phyloP scores from a whole-genome alignment of 2,888 invertebrate species.

The Troides oblongomaculatus region DNA sequence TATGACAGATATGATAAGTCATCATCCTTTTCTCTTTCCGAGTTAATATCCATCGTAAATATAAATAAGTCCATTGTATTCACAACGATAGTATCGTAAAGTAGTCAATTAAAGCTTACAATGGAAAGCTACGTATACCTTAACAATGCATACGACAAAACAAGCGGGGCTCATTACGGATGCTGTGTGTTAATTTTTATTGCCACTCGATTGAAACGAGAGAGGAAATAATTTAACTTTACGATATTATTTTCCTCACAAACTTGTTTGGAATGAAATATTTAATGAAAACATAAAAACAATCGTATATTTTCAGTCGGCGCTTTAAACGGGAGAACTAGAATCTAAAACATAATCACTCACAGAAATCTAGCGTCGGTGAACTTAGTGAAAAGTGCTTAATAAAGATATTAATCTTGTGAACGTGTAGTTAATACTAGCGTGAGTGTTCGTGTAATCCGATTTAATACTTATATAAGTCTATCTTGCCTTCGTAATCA shows the following conservation, averaged over 20 bases:
- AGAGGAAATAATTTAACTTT: constrained; percentile 16
- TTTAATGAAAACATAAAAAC: constrained; percentile 20
- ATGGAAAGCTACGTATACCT: constrained; percentile 66
- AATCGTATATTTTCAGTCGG: neutral
- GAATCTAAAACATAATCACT: constrained; percentile 10
- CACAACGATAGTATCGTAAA: neutral
- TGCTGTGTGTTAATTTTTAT: constrained; percentile 54
- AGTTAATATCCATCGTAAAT: too few relatives aligned
- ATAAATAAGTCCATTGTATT: neutral
- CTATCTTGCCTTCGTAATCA: neutral
- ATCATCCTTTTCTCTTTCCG: too few relatives aligned
- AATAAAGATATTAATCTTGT: neutral
- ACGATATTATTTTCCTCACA: neutral
- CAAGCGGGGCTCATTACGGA: constrained; percentile 54
- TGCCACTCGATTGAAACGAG: constrained; percentile 54
- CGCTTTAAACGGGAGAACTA: constrained; percentile 3
- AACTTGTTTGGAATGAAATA: constrained; percentile 2
- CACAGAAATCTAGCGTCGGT: neutral
- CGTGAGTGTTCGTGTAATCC: neutral
- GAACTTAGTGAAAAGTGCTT: neutral
- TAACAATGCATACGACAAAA: constrained; percentile 49
- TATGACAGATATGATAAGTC: too few relatives aligned
- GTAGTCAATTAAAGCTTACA: constrained; percentile 33
- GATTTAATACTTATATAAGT: neutral
- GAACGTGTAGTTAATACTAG: neutral